Evolutionary conservation across 2,797 vertebrate species (phyloP), one percentile per base, ranked within the genome.

Genomic region (Phylloscopus collybita): DNA sequence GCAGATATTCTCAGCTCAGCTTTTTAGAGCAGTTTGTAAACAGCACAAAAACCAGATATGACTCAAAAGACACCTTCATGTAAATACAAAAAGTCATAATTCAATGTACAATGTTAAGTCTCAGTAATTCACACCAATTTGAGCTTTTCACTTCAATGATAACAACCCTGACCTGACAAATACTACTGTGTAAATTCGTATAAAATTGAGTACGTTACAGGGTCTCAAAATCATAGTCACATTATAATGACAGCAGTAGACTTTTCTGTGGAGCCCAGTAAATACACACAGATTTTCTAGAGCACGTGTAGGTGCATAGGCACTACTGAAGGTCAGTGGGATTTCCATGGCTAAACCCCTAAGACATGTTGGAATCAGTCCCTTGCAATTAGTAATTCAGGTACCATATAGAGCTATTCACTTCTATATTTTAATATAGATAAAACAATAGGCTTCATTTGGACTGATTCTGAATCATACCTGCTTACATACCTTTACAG

Each of bases 11-110:
- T 93, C 36, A 59, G 87, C 87, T 80, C 54, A 83, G 85, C 80
- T 93, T 97, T 97, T 92, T 81, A 86, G 73, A 96, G 87, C 61
- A 88, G 93, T 95, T 95, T 96, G 91, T 95, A 97, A 96, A 96
- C 90, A 95, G 54, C 93, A 61, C 69, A 66, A 47, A 93, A 95
- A 36, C 9, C 91, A 96, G 94, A 93, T 85, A 72, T 36, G 73
- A 56, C 69, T 79, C 78, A 64, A 78, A 83, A 40, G 72, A 87
- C 20, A 88, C 8, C 56, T 51, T 67, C 30, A 23, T 69, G 50
- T 88, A 91, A 93, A 91, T 86, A 94, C 42, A 88, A 73, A 79
- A 80, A 74, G 44, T 16, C 6, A 32, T 90, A 57, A 92, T 73
- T 81, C 56, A 90, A 92, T 93, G 29, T 74, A 83, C 21, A 15